Conservation (phyloP, 2,797 vertebrate species). For the Lutjanus argentimaculatus region DNA sequence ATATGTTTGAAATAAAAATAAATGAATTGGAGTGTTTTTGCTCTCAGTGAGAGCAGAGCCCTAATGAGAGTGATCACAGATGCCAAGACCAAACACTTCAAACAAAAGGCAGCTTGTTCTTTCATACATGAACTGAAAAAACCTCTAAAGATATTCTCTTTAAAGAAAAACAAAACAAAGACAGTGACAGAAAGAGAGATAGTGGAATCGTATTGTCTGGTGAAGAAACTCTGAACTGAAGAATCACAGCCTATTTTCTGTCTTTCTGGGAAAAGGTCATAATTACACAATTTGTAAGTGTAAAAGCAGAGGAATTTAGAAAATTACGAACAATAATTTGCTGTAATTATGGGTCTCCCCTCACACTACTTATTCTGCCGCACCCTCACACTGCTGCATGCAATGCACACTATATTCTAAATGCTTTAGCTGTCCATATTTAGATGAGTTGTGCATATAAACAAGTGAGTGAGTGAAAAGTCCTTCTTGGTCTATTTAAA, state of each 20-base stretch:
- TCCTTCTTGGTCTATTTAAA: constrained; percentile 85
- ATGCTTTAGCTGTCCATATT: constrained; percentile 67
- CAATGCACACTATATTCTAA: constrained; percentile 55
- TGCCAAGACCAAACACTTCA: constrained; percentile 81
- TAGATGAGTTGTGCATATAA: constrained; percentile 80
- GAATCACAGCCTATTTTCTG: constrained; percentile 39
- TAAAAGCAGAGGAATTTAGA: constrained; percentile 61
- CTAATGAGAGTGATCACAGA: constrained; percentile 83
- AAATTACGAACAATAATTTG: constrained; percentile 62
- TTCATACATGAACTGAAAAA: constrained; percentile 70
- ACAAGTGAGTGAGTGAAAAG: constrained; percentile 83
- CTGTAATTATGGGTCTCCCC: constrained; percentile 62
- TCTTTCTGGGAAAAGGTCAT: constrained; percentile 54
- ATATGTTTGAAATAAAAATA: constrained; percentile 82
- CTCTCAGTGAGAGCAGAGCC: constrained; percentile 63
- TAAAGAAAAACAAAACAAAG: constrained; percentile 67
- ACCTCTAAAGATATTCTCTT: constrained; percentile 72
- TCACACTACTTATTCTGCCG: constrained; percentile 34
- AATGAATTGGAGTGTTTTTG: constrained; percentile 74
- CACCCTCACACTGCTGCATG: constrained; percentile 35
- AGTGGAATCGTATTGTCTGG: constrained; percentile 47
- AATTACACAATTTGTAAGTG: constrained; percentile 63
- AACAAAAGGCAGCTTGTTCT: constrained; percentile 79
- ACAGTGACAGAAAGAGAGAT: constrained; percentile 51
- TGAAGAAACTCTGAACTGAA: constrained; percentile 39